phyloP scores from a whole-genome alignment of 2,888 invertebrate genomes.

The Conops quadrifasciatus region DNA sequence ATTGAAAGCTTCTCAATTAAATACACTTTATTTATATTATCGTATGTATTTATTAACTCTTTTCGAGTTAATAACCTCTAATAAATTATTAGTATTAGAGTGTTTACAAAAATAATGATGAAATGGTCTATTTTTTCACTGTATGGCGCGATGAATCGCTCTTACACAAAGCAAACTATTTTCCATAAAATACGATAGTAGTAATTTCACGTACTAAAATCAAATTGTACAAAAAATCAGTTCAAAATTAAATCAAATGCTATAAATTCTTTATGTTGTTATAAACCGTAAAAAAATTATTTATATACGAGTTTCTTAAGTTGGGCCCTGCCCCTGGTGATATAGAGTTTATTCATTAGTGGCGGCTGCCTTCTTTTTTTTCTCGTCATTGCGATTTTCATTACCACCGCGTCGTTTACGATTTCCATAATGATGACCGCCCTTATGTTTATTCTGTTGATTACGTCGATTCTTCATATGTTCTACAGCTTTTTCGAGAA shows the following conservation, averaged over 20 bases:
- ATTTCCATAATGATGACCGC: constrained; percentile 50
- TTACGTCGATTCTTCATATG: constrained; percentile 71
- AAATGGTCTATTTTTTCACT: background rate
- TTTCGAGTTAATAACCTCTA: background rate
- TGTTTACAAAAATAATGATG: constrained; percentile 3
- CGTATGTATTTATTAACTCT: background rate
- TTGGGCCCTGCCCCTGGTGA: constrained; percentile 10
- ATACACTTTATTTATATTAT: background rate
- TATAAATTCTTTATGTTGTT: background rate
- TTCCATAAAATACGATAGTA: background rate
- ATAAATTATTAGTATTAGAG: constrained; percentile 4
- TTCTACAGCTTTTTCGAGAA: constrained; percentile 71
- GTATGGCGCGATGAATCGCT: too few relatives aligned
- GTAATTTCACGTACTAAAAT: background rate
- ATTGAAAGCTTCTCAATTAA: constrained; percentile 5
- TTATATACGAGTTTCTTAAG: background rate
- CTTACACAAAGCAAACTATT: background rate
- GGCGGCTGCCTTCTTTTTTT: constrained; percentile 40
- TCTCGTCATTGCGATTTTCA: constrained; percentile 53
- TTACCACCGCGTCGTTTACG: constrained; percentile 60
- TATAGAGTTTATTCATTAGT: constrained; percentile 12
- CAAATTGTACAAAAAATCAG: background rate
- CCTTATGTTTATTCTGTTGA: constrained; percentile 60
- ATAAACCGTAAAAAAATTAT: too few relatives aligned
- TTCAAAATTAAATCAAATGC: background rate